phyloP scores from a whole-genome alignment of 2,797 vertebrate species.

The Falco rusticolus region DNA sequence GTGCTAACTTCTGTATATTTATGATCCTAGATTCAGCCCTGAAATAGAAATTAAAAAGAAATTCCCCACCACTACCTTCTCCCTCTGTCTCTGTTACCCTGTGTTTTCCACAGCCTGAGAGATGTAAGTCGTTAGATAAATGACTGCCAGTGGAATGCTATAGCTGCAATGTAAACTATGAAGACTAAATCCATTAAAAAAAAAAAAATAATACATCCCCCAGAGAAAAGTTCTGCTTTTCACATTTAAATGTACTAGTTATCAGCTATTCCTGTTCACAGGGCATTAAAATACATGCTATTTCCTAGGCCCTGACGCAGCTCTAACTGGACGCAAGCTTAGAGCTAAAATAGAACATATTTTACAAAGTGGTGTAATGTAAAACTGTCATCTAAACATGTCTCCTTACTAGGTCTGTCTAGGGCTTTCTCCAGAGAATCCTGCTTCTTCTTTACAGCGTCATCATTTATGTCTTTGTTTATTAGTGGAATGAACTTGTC shows the following conservation, averaged over 20 bases:
- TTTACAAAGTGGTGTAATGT: constrained; percentile 66
- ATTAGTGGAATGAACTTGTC: constrained; percentile 51
- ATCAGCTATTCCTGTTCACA: constrained; percentile 71
- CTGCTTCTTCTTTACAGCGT: constrained; percentile 17
- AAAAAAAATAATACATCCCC: constrained; percentile 28
- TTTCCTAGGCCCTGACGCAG: constrained; percentile 66
- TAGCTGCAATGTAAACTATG: constrained; percentile 61
- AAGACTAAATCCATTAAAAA: constrained; percentile 70
- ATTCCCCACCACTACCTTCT: background rate
- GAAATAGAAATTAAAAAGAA: constrained; percentile 53
- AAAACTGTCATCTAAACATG: constrained; percentile 66
- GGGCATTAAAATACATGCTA: constrained; percentile 72
- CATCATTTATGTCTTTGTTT: constrained; percentile 66
- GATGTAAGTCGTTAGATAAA: constrained; percentile 63
- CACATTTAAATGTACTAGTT: constrained; percentile 75
- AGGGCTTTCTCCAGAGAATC: constrained; percentile 41
- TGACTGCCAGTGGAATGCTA: constrained; percentile 54
- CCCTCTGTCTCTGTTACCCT: background rate
- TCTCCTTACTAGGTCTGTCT: constrained; percentile 50
- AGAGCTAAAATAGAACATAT: constrained; percentile 68
- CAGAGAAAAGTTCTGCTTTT: constrained; percentile 70
- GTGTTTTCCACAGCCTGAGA: constrained; percentile 42
- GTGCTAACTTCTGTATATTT: constrained; percentile 35
- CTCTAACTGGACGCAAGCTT: constrained; percentile 63
- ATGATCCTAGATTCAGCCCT: constrained; percentile 47